These are phyloP conservation scores for Sarcophaga caerulescens DNA, from an alignment of 2,888 invertebrate genomes.

Conservation along the genomic window DNA sequence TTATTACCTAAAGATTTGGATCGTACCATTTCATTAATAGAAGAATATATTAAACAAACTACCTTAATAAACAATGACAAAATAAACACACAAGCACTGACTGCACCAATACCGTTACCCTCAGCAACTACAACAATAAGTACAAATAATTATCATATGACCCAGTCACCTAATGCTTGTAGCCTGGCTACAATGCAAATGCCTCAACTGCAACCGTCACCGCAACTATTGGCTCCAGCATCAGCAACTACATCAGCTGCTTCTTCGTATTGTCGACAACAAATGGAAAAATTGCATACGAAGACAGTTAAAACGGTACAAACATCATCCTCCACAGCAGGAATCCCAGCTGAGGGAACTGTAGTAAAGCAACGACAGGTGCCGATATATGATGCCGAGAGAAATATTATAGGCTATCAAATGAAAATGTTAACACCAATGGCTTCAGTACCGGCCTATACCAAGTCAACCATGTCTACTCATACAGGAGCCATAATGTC, in stretches of 20 bases:
- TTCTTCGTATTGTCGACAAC: conserved; percentile 10
- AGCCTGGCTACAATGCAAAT: conserved; percentile 42
- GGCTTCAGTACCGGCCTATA: conserved; percentile 41
- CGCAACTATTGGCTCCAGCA: conserved; percentile 46
- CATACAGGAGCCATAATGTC: conserved; percentile 61
- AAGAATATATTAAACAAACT: conserved; percentile 71
- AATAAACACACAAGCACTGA: background rate
- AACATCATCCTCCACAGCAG: conserved; percentile 33
- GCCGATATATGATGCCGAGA: conserved; percentile 69
- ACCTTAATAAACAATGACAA: conserved; percentile 4
- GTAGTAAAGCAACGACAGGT: conserved; percentile 54
- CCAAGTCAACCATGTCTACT: conserved; percentile 65
- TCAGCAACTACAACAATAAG: conserved; percentile 28
- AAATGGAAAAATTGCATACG: conserved; percentile 16
- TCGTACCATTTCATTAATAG: conserved; percentile 72
- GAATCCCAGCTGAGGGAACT: background rate
- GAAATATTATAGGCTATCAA: conserved; percentile 71
- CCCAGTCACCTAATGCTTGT: conserved; percentile 1
- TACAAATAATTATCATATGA: conserved; percentile 30
- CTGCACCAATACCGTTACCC: background rate
- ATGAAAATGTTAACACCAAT: conserved; percentile 47
- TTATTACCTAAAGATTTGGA: conserved; percentile 73
- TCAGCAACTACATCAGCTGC: background rate
- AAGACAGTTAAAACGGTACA: conserved; percentile 45
- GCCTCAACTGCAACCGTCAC: conserved; percentile 54